Evolutionary conservation across 2,113 vertebrate genomes (phyloP), one percentile per base, ranked within the genome.

Genomic region (Glaucomys volans): DNA sequence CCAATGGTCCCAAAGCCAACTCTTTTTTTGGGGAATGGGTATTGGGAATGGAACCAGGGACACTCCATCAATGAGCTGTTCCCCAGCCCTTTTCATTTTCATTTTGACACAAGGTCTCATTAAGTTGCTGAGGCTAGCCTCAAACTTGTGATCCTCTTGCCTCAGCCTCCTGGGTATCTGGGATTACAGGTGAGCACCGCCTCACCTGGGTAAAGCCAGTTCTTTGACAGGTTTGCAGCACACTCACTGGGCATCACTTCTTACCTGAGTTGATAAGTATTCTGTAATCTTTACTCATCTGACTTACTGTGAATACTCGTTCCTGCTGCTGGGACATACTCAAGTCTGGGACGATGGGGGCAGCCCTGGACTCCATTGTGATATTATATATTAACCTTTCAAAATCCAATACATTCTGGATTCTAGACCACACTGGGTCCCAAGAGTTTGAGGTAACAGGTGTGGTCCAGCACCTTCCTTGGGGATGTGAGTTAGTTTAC

Each of bases 301-400:
- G 5, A 0, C 66, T 67, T 26, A 26, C 6, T 2, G 67, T 1
- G 6, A 24, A 9, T 22, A 32, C 17, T 37, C 50, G 13, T 35
- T 18, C 67, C 9, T 8, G 37, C 59, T 40, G 44, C 42, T 18
- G 3, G 54, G 18, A 37, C 40, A 40, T 1, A 16, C 67, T 35
- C 6, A 22, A 0, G 1, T 32, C 18, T 28, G 16, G 42, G 42
- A 12, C 1, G 22, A 8, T 8, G 12, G 77, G 24, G 32, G 4
- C 37, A 2, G 3, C 13, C 52, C 52, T 7, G 16, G 40, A 4
- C 11, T 1, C 67, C 4, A 4, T 13, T 5, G 28, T 47, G 18
- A 40, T 37, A 8, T 6, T 1, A 9, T 13, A 1, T 4, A 4
- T 28, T 28, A 30, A 7, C 9, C 18, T 76, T 50, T 37, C 20